These are phyloP conservation scores for Watsonalla cultraria DNA, from an alignment of 2,888 invertebrate genomes.

Conservation along the genomic window DNA sequence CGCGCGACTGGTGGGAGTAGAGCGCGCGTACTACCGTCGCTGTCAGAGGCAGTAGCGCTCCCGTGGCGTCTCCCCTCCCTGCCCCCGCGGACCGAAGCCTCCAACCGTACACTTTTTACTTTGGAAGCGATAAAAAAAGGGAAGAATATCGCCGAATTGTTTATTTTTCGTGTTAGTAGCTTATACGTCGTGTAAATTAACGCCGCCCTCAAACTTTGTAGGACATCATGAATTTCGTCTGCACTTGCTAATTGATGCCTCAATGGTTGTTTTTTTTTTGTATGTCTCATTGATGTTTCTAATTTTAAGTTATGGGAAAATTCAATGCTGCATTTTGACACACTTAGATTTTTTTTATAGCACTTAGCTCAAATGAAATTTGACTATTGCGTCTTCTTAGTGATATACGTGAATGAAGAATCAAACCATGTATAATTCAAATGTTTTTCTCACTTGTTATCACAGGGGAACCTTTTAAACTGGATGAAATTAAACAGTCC, in stretches of 20 bases:
- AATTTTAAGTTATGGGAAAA: too few relatives aligned
- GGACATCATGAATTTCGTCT: conserved; percentile 51
- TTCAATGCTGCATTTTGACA: too few relatives aligned
- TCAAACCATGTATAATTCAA: too few relatives aligned
- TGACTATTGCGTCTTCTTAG: too few relatives aligned
- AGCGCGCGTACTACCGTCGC: conserved; percentile 71
- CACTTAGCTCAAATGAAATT: too few relatives aligned
- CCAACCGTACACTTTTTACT: conserved; percentile 58
- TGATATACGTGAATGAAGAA: too few relatives aligned
- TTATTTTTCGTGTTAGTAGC: conserved; percentile 76
- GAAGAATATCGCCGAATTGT: conserved; percentile 69
- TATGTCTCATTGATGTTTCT: conserved; percentile 8
- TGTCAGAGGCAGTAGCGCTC: conserved; percentile 74
- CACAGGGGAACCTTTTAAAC: too few relatives aligned
- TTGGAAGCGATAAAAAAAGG: conserved; percentile 70
- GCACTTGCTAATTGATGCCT: conserved; percentile 50
- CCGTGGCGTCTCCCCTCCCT: conserved; percentile 47
- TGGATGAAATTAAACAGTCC: conserved; percentile 12
- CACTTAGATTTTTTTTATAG: too few relatives aligned
- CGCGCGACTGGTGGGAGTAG: conserved; percentile 68
- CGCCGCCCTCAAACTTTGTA: conserved; percentile 53
- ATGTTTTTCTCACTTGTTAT: too few relatives aligned
- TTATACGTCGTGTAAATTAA: conserved; percentile 74
- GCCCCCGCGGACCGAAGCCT: conserved; percentile 52
- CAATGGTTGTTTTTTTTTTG: conserved; percentile 21